Conservation (phyloP, 1,140 invertebrate genomes). For the Oryctes rhinoceros region DNA sequence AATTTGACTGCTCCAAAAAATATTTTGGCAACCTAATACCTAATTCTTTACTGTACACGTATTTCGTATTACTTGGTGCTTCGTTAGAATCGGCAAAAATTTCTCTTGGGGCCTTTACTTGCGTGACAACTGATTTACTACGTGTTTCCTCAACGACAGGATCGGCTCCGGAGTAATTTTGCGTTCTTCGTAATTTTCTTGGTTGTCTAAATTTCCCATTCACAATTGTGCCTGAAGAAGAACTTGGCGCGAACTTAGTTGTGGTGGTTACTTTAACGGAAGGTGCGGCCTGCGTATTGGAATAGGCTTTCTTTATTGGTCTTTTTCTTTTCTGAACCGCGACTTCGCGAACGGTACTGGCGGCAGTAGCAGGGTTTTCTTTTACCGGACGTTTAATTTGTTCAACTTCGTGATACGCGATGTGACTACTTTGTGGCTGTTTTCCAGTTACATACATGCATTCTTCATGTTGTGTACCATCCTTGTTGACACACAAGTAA, state of each 20-base stretch:
- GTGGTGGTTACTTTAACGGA: constrained; percentile 40
- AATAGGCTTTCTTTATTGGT: constrained; percentile 48
- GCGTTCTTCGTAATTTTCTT: constrained; percentile 37
- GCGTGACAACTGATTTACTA: not conserved
- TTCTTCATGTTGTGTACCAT: constrained; percentile 75
- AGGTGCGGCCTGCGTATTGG: constrained; percentile 39
- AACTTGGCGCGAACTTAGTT: constrained; percentile 25
- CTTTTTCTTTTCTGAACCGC: constrained; percentile 43
- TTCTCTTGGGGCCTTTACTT: constrained; percentile 62
- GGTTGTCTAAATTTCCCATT: constrained; percentile 39
- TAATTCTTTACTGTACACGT: constrained; percentile 69
- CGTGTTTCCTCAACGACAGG: constrained; percentile 31
- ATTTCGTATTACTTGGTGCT: constrained; percentile 70
- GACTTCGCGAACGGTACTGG: not conserved
- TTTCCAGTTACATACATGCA: constrained; percentile 77
- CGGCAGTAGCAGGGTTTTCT: constrained; percentile 47
- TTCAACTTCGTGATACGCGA: constrained; percentile 65
- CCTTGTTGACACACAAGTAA: constrained; percentile 73
- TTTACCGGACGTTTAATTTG: constrained; percentile 57
- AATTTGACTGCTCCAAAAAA: constrained; percentile 73
- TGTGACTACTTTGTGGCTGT: constrained; percentile 65
- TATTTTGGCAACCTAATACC: constrained; percentile 72
- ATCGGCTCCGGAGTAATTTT: constrained; percentile 37
- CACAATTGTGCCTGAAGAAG: not conserved
- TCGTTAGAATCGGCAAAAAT: constrained; percentile 63